Evolutionary conservation across 2,797 vertebrate species (phyloP).

Genomic region (Lagodon rhomboides): DNA sequence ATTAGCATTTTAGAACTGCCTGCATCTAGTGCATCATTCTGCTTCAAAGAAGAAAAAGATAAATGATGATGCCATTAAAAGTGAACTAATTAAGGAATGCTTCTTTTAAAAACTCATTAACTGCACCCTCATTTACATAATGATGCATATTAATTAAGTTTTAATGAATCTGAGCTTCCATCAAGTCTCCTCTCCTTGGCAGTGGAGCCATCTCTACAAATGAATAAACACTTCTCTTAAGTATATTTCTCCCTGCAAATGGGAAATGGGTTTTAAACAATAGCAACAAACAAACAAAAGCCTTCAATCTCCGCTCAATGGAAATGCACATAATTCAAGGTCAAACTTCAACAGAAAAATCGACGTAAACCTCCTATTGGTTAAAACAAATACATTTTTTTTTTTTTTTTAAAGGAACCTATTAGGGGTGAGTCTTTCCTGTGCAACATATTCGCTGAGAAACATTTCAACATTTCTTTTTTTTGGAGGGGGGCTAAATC

Average conservation of each 20-base stretch:
- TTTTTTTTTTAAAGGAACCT: slow-evolving; percentile 7
- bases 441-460: slow-evolving; percentile 57
- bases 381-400: slow-evolving; percentile 53
- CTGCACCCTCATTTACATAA: slow-evolving; percentile 99
- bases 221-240: slow-evolving; percentile 99
- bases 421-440: slow-evolving; percentile 47
- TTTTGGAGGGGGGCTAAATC: slow-evolving; percentile 44
- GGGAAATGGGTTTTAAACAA: slow-evolving; percentile 95
- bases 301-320: slow-evolving; percentile 82
- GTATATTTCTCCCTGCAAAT: slow-evolving; percentile 97
- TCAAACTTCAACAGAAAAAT: slow-evolving; percentile 74
- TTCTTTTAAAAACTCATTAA: slow-evolving; percentile 99
- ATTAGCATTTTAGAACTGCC: slow-evolving; percentile 95
- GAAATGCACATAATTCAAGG: slow-evolving; percentile 81
- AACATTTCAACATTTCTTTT: slow-evolving; percentile 48
- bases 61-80: slow-evolving; percentile 99
- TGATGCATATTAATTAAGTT: slow-evolving; percentile 99
- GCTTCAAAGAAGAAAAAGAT: slow-evolving; percentile 99
- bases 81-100: slow-evolving; percentile 99
- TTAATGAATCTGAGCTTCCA: slow-evolving; percentile 99
- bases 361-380: slow-evolving; percentile 55
- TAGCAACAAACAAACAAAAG: slow-evolving; percentile 90
- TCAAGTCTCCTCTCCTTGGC: slow-evolving; percentile 99
- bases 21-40: slow-evolving; percentile 97
- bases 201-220: slow-evolving; percentile 99